Conservation (phyloP, 2,113 vertebrate species). For the Protomyctophum bolini region DNA sequence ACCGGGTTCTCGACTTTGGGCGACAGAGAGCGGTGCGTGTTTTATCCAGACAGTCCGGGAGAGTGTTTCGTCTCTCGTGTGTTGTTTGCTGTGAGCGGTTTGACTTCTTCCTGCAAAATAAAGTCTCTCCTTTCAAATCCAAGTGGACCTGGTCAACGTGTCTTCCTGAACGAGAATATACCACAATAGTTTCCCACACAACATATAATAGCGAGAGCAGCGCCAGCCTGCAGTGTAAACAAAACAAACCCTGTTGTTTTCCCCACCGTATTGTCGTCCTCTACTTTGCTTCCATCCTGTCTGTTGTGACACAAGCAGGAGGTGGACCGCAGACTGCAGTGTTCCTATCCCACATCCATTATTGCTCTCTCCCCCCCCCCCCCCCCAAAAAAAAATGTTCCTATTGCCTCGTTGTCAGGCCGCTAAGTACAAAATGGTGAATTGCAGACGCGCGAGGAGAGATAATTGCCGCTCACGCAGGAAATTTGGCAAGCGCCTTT, state of each 20-base stretch:
- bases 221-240: conserved; percentile 21
- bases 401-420: conserved; percentile 64
- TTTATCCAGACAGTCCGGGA: too few species aligned
- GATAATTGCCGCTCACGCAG: conserved; percentile 77
- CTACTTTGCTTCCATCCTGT: conserved; percentile 45
- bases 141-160: too few species aligned
- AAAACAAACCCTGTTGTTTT: conserved; percentile 11
- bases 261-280: conserved; percentile 31
- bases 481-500: conserved; percentile 74
- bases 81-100: too few species aligned
- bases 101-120: too few species aligned
- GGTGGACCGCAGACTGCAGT: conserved; percentile 56
- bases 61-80: too few species aligned
- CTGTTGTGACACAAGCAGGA: conserved; percentile 58
- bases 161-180: too few species aligned
- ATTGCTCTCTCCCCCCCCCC: conserved; percentile 62
- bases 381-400: conserved; percentile 68
- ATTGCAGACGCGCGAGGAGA: conserved; percentile 72
- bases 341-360: conserved; percentile 68
- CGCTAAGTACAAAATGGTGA: conserved; percentile 78
- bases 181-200: conserved; percentile 8
- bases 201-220: conserved; percentile 20
- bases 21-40: too few species aligned
- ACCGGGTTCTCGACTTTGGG: too few species aligned
- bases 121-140: too few species aligned